Conservation (phyloP, 2,797 vertebrate genomes). For the Muraenolepis orangiensis region DNA sequence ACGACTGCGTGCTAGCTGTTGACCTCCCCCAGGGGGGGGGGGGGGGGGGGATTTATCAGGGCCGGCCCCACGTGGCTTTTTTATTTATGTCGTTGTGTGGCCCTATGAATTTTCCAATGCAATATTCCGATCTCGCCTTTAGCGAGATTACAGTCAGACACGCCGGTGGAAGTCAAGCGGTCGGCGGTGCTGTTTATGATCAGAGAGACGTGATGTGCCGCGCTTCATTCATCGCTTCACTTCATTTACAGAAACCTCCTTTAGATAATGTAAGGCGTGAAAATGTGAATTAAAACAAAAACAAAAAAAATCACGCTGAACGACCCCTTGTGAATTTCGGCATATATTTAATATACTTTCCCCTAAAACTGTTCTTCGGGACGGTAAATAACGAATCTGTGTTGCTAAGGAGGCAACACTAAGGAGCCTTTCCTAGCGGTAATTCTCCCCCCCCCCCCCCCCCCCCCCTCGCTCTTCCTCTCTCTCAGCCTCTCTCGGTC, state of each 20-base stretch:
- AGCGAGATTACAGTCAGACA: background rate
- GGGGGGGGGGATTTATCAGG: background rate
- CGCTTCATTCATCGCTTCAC: background rate
- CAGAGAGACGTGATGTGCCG: background rate
- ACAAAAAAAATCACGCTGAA: background rate
- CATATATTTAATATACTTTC: background rate
- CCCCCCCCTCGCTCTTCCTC: slow-evolving; percentile 20
- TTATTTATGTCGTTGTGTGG: background rate
- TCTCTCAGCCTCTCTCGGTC: slow-evolving; percentile 45
- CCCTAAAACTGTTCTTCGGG: background rate
- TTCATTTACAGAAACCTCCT: background rate
- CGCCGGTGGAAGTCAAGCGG: background rate
- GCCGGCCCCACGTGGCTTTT: background rate
- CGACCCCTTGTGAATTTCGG: background rate
- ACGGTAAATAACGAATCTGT: background rate
- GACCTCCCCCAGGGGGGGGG: background rate
- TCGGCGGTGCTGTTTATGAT: background rate
- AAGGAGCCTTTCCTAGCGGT: slow-evolving; percentile 18
- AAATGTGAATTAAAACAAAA: background rate
- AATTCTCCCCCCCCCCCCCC: slow-evolving; percentile 20
- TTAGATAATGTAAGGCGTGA: background rate
- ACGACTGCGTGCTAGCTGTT: background rate
- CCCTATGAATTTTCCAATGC: background rate
- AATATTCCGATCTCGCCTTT: background rate
- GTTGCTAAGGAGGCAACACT: background rate